Percentiles rank a stretch among this genome's conserved stretches.
Evolutionary conservation across 1,140 invertebrate species (phyloP).

Genomic region (Dendroctonus ponderosae): DNA sequence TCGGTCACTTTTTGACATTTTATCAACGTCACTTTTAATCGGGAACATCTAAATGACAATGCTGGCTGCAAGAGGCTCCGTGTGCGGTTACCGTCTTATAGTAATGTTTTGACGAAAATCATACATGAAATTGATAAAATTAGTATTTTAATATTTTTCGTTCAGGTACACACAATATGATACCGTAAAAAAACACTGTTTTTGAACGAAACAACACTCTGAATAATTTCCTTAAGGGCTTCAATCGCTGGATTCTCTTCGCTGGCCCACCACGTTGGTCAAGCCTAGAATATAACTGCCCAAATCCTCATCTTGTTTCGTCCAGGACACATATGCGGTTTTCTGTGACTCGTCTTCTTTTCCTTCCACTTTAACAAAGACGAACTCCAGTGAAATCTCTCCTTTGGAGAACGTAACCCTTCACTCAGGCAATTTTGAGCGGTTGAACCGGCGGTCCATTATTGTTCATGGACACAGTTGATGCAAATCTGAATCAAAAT

Average conservation of each 20-base stretch:
- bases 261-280: constrained; percentile 64
- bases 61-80: too few species aligned
- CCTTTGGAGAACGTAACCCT: constrained; percentile 76
- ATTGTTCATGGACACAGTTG: constrained; percentile 82
- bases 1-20: too few species aligned
- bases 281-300: constrained; percentile 84
- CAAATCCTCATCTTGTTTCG: constrained; percentile 92
- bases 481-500: constrained; percentile 72
- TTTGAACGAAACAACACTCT: background rate
- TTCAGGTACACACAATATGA: background rate
- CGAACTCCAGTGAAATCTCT: constrained; percentile 82
- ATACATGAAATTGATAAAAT: too few species aligned
- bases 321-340: constrained; percentile 92
- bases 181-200: constrained; percentile 3
- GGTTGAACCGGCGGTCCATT: constrained; percentile 71
- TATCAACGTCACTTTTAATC: too few species aligned
- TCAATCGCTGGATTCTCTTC: background rate
- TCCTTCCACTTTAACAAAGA: constrained; percentile 84
- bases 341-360: constrained; percentile 76
- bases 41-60: too few species aligned
- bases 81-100: too few species aligned
- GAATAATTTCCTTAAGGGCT: too few species aligned
- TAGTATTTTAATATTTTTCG: too few species aligned
- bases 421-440: constrained; percentile 78
- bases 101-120: too few species aligned